These are phyloP conservation scores for Hemicrepidius hirtus DNA, from an alignment of 2,888 invertebrate species.

Conservation along the genomic window DNA sequence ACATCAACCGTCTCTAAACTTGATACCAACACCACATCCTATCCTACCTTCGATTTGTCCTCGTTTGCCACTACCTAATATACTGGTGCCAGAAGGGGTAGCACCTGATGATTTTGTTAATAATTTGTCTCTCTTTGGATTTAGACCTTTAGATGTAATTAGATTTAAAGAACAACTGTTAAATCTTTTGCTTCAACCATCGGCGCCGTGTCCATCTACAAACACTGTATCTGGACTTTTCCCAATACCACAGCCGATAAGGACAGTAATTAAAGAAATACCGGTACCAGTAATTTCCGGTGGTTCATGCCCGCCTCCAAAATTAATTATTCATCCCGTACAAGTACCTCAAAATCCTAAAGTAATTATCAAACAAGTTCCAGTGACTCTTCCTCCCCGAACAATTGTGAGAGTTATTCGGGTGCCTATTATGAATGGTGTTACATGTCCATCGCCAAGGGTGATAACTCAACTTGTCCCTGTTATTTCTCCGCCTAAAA, in stretches of 20 bases:
- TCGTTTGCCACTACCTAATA: neutral
- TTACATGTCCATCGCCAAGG: constrained; percentile 15
- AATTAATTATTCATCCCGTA: constrained; percentile 26
- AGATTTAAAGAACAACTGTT: constrained; percentile 16
- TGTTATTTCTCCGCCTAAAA: constrained; percentile 32
- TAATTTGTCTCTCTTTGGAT: neutral
- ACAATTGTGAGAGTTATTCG: constrained; percentile 32
- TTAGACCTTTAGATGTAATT: neutral
- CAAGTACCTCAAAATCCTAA: constrained; percentile 27
- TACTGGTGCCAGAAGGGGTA: constrained; percentile 8
- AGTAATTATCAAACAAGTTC: constrained; percentile 30
- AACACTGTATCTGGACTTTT: neutral
- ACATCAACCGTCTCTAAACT: neutral
- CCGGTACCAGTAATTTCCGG: constrained; percentile 9
- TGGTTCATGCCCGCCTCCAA: constrained; percentile 29
- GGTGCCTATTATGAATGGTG: neutral
- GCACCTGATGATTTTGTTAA: constrained; percentile 5
- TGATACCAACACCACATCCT: neutral
- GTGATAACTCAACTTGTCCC: constrained; percentile 29
- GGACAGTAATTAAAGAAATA: constrained; percentile 11
- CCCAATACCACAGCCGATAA: neutral
- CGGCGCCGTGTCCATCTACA: neutral
- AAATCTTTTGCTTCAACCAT: neutral
- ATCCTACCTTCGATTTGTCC: neutral
- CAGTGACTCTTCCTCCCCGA: constrained; percentile 27